Evolutionary conservation across 2,113 vertebrate species (phyloP).

Genomic region (Chloroceryle aenea): DNA sequence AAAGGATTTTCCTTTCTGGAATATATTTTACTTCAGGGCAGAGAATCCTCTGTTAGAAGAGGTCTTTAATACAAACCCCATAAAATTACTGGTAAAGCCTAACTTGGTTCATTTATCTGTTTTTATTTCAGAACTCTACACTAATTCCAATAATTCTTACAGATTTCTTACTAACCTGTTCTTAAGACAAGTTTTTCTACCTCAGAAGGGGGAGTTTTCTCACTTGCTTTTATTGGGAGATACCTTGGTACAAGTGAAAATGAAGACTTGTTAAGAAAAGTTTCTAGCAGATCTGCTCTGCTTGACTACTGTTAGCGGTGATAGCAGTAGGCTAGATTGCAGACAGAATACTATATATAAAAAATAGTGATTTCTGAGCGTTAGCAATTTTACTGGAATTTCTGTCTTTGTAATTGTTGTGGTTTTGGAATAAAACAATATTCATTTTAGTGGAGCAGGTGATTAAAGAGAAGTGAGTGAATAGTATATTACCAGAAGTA

Average conservation of each 20-base stretch:
- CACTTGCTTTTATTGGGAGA: not conserved
- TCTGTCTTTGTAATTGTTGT: not conserved
- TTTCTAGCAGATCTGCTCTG: not conserved
- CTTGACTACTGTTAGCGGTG: not conserved
- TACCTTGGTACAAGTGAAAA: not conserved
- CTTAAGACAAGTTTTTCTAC: not conserved
- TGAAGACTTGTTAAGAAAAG: not conserved
- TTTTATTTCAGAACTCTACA: not conserved
- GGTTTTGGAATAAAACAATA: not conserved
- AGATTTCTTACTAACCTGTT: not conserved
- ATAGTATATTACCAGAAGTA: not conserved
- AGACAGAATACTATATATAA: not conserved
- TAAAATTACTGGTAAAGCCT: not conserved
- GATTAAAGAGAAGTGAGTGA: not conserved
- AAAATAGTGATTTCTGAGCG: not conserved
- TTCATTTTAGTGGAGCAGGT: not conserved
- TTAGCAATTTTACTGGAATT: not conserved
- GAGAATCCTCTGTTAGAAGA: not conserved
- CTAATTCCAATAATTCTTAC: not conserved
- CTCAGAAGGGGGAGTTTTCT: not conserved
- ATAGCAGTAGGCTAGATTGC: not conserved
- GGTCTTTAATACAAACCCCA: not conserved
- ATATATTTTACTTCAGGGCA: not conserved
- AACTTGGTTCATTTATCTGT: accelerated
- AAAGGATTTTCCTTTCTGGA: not conserved